Evolutionary conservation across 2,113 vertebrate genomes (phyloP).

Genomic region (Ammodytes marinus): DNA sequence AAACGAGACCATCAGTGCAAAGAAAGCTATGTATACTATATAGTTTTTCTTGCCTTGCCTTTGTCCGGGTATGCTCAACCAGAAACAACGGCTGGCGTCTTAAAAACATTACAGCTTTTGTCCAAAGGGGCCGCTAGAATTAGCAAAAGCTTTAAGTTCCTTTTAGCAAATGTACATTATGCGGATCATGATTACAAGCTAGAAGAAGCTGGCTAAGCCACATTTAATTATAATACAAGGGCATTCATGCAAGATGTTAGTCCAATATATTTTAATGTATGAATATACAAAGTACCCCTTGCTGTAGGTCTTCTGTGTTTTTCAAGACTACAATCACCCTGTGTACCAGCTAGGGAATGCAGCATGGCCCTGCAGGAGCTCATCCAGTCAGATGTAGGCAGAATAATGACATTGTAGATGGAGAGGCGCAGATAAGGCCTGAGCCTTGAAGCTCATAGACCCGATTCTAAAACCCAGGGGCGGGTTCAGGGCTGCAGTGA

Average conservation of each 20-base stretch:
- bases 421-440: conserved; percentile 48
- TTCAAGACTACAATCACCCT: neutral
- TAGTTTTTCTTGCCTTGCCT: no score
- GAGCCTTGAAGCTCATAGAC: conserved; percentile 43
- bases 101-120: no score
- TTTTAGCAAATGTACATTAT: no score
- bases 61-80: no score
- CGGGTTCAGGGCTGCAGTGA: conserved; percentile 42
- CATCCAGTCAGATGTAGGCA: conserved; percentile 52
- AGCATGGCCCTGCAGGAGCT: conserved; percentile 42
- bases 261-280: neutral
- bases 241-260: neutral
- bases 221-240: neutral
- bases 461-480: conserved; percentile 51
- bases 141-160: no score
- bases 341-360: conserved; percentile 28
- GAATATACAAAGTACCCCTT: neutral
- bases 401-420: conserved; percentile 54
- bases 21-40: no score
- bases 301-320: neutral
- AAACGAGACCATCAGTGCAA: no score
- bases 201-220: neutral
- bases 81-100: no score
- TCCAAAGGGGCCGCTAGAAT: no score
- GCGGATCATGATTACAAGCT: no score